Evolutionary conservation across 1,140 invertebrate species (phyloP), one percentile per base, ranked within the genome.

Genomic region (Laupala kohalensis): DNA sequence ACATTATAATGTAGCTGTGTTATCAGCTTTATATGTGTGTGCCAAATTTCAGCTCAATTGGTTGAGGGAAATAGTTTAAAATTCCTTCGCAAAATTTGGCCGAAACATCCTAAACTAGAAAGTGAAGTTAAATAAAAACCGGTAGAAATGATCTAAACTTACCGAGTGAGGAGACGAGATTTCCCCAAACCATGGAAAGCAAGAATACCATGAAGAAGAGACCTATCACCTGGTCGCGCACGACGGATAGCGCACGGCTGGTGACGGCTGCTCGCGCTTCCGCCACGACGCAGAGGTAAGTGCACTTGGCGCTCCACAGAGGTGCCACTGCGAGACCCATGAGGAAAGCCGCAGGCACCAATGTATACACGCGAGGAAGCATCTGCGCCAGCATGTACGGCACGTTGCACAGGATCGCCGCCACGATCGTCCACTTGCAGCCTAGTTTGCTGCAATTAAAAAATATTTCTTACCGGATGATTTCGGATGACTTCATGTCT

Each of bases 191-290:
- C 79, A 94, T 92, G 0, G 94, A 91, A 83, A 92, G 89, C 81
- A 97, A 95, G 77, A 95, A 96, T 77, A 96, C 89, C 88, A 95
- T 92, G 83, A 95, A 96, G 81, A 96, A 96, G 3, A 95, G 83
- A 0, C 94, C 93, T 9, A 53, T 53, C 9, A 53, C 37, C 37
- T 53, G 37, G 37, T 53, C 37, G 37, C 37, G 37, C 37, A 53
- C 37, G 37, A 19, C 37, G 37, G 37, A 53, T 78, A 96, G 96
- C 80, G 95, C 95, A 74, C 90, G 82, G 4, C 91, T 89, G 26
- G 95, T 89, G 27, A 93, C 82, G 0, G 90, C 84, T 0, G 87
- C 81, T 71, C 90, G 90, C 9, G 89, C 86, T 73, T 91, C 88
- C 0, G 91, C 88, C 0, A 88, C 86, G 72, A 95, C 88, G 0